Conservation (phyloP, 2,888 invertebrate species). For the Dexiosoma caninum region DNA sequence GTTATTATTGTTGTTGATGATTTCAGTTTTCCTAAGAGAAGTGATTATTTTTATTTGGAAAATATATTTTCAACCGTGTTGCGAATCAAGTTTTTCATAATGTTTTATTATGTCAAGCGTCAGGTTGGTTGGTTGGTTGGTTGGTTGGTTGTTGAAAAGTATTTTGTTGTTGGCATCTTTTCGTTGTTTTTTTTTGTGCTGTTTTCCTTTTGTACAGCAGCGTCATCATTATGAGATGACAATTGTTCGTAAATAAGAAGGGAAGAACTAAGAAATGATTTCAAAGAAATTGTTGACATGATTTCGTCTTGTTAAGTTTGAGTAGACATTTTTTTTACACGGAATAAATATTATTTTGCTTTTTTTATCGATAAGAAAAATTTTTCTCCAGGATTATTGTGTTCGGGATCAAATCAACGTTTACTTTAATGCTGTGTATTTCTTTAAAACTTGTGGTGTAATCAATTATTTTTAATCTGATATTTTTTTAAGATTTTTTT, state of each 20-base stretch:
- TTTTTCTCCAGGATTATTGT: not conserved
- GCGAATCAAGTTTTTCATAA: not conserved
- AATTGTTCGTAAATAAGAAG: slow-evolving; percentile 16
- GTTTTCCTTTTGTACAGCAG: not conserved
- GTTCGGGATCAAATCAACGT: not conserved
- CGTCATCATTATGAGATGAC: slow-evolving; percentile 26
- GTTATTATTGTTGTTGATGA: not conserved
- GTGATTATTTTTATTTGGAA: not conserved
- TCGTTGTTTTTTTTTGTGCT: not conserved
- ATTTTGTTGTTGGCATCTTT: slow-evolving; percentile 28
- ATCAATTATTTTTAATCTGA: too few species aligned
- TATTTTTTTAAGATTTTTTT: too few species aligned
- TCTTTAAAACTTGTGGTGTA: too few species aligned
- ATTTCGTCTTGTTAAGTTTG: not conserved
- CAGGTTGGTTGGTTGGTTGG: slow-evolving; percentile 2
- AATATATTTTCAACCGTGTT: slow-evolving; percentile 22
- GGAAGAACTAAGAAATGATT: not conserved
- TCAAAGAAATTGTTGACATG: slow-evolving; percentile 20
- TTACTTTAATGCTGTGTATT: too few species aligned
- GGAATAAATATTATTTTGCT: not conserved
- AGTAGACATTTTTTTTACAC: not conserved
- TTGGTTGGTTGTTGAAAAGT: slow-evolving; percentile 15
- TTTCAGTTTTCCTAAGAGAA: not conserved
- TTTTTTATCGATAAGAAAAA: not conserved
- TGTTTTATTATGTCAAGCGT: slow-evolving; percentile 28